Percentiles rank a stretch among this genome's conserved stretches.
phyloP scores from a whole-genome alignment of 2,797 vertebrate genomes.

The Sebastes elongatus region DNA sequence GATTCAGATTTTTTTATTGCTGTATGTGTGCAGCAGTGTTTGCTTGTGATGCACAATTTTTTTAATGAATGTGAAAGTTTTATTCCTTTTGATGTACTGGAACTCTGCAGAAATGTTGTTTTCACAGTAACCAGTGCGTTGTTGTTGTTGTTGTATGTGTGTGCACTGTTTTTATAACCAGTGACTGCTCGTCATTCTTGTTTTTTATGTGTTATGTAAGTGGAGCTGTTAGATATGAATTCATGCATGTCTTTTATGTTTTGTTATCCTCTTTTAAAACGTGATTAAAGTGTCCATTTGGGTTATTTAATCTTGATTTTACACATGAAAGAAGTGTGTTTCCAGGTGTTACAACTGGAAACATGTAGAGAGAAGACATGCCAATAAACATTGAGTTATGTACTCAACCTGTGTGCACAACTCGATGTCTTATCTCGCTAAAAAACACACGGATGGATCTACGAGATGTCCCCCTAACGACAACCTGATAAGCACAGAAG shows the following conservation, averaged over 20 bases:
- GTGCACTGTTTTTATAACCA: neutral
- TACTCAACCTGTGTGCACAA: too few species aligned
- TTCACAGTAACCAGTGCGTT: neutral
- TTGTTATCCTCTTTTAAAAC: neutral
- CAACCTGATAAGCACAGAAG: neutral
- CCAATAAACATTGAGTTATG: too few species aligned
- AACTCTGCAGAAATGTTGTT: conserved; percentile 2
- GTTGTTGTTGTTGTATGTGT: neutral
- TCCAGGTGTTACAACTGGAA: neutral
- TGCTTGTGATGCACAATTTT: neutral
- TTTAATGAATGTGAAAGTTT: conserved; percentile 31
- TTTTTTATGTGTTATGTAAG: neutral
- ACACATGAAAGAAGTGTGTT: neutral
- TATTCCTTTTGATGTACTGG: conserved; percentile 17
- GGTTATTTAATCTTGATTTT: neutral
- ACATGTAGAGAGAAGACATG: neutral
- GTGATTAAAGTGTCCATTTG: neutral
- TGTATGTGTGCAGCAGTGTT: neutral
- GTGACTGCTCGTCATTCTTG: neutral
- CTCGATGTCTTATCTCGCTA: neutral
- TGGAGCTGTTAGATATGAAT: neutral
- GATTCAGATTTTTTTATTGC: neutral
- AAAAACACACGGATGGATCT: neutral
- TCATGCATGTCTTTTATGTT: conserved; percentile 33
- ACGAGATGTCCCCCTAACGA: neutral